Conservation (phyloP, 1,140 invertebrate species). For the Homarus americanus region DNA sequence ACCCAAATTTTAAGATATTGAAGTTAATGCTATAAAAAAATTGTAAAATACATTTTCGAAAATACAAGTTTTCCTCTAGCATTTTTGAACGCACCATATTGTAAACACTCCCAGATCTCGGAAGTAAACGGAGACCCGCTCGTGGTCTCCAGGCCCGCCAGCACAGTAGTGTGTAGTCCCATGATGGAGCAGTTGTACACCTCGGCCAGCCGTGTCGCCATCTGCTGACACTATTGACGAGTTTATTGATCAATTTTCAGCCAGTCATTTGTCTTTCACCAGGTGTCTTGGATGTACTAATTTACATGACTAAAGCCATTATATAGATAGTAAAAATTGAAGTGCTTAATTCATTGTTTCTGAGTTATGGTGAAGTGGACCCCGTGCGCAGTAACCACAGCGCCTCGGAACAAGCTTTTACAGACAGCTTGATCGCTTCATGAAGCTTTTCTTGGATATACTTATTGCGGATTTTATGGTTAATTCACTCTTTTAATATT, state of each 20-base stretch:
- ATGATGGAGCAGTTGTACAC: neutral
- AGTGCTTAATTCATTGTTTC: too few relatives aligned
- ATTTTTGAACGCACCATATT: conserved; percentile 22
- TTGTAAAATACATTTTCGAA: neutral
- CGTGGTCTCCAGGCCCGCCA: neutral
- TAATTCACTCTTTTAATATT: neutral
- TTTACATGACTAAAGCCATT: neutral
- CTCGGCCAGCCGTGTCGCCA: conserved; percentile 6
- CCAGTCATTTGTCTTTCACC: neutral
- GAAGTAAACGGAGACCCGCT: neutral
- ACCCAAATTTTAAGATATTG: neutral
- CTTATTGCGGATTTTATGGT: neutral
- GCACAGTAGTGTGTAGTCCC: neutral
- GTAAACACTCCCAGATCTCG: conserved; percentile 1
- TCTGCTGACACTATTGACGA: neutral
- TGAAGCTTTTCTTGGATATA: neutral
- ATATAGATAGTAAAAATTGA: neutral
- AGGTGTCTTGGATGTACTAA: neutral
- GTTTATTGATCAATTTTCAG: neutral
- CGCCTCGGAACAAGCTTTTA: neutral
- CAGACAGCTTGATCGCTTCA: neutral
- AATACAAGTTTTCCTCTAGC: neutral
- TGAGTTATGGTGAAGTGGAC: neutral
- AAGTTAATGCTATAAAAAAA: neutral
- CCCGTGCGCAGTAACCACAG: neutral